Evolutionary conservation across 2,888 invertebrate species (phyloP).

Genomic region (Drosophila subquinaria): DNA sequence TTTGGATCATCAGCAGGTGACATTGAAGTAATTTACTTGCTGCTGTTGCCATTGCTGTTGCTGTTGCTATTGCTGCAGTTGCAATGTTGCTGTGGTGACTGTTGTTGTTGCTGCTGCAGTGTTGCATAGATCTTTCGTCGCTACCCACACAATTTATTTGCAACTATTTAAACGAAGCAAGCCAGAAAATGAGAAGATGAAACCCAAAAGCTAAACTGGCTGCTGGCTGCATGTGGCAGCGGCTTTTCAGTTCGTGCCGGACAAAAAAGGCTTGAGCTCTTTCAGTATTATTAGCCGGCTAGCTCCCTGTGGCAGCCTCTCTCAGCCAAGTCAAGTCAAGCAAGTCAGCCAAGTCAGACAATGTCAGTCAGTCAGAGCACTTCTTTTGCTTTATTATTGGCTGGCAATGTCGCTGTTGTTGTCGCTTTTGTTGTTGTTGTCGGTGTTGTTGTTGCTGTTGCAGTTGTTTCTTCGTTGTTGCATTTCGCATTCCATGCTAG

Average conservation of each 20-base stretch:
- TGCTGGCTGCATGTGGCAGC: constrained; percentile 4
- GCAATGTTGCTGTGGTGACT: constrained; percentile 36
- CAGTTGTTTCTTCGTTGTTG: constrained; percentile 60
- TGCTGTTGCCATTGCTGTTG: constrained; percentile 56
- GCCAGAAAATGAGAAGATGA: constrained; percentile 23
- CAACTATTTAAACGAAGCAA: constrained; percentile 73
- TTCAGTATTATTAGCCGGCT: constrained; percentile 77
- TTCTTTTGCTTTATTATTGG: constrained; percentile 82
- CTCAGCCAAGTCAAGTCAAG: constrained; percentile 32
- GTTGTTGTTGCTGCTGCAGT: constrained; percentile 44
- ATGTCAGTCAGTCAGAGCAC: constrained; percentile 80
- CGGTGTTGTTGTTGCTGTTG: constrained; percentile 41
- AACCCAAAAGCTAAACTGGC: constrained; percentile 23
- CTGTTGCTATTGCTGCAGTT: constrained; percentile 34
- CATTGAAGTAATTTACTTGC: constrained; percentile 82
- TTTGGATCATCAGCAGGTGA: constrained; percentile 81
- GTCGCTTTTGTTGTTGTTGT: constrained; percentile 31
- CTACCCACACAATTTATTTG: constrained; percentile 80
- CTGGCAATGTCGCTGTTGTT: constrained; percentile 61
- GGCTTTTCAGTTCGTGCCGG: constrained; percentile 60
- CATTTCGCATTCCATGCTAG: constrained; percentile 82
- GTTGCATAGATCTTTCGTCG: constrained; percentile 54
- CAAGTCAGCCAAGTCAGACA: constrained; percentile 65
- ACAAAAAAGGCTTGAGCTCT: constrained; percentile 62
- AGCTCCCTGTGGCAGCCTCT: constrained; percentile 67